A percentile compares a stretch with the other conserved stretches of the same genome.
phyloP scores from a whole-genome alignment of 2,888 invertebrate genomes.

The Brenthis ino region DNA sequence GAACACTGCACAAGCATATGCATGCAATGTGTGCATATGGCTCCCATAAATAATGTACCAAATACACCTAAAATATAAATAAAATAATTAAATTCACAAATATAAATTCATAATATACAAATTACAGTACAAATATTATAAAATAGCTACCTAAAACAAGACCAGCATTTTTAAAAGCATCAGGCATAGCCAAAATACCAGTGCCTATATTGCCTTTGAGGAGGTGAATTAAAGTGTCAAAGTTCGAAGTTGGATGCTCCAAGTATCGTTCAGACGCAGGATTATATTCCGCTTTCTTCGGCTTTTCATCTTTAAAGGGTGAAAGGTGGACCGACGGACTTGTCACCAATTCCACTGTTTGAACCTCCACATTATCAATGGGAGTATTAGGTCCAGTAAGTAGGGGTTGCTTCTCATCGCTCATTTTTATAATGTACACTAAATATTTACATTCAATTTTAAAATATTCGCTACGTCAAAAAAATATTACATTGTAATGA shows the following conservation, averaged over 20 bases:
- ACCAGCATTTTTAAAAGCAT: slow-evolving; percentile 96
- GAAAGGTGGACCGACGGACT: slow-evolving; percentile 50
- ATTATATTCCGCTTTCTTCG: slow-evolving; percentile 68
- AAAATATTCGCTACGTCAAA: background rate
- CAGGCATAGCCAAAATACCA: slow-evolving; percentile 98
- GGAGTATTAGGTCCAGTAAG: slow-evolving; percentile 74
- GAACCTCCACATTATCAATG: slow-evolving; percentile 62
- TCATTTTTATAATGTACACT: slow-evolving; percentile 66
- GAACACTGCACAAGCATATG: slow-evolving; percentile 90
- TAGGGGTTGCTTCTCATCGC: slow-evolving; percentile 87
- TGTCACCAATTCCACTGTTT: slow-evolving; percentile 62
- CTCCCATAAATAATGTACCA: slow-evolving; percentile 91
- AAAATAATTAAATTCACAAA: background rate
- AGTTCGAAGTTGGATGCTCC: slow-evolving; percentile 91
- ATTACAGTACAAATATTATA: background rate
- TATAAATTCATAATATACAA: background rate
- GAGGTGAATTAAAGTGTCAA: slow-evolving; percentile 88
- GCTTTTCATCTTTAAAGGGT: slow-evolving; percentile 52
- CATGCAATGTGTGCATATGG: slow-evolving; percentile 97
- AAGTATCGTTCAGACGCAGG: slow-evolving; percentile 86
- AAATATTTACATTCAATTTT: slow-evolving; percentile 6
- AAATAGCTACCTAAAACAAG: slow-evolving; percentile 86
- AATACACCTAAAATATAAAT: slow-evolving; percentile 83
- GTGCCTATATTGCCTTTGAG: slow-evolving; percentile 92
- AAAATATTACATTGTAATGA: slow-evolving; percentile 14